Conservation (phyloP, 2,797 vertebrate genomes). For the Leptatherina wallacei region DNA sequence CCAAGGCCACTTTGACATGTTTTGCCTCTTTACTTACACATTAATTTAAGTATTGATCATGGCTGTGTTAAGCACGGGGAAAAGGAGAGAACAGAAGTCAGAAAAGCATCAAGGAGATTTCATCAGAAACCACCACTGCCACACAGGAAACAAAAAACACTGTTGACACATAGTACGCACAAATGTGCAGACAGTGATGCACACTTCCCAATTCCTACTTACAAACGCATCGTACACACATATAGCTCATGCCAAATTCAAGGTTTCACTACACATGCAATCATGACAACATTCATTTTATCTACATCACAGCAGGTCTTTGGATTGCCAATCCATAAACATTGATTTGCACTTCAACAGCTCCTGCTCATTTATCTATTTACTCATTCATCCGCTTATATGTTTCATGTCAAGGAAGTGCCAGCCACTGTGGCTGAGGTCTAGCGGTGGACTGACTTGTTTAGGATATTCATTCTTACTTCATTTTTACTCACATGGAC, state of each 20-base stretch:
- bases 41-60: slow-evolving; percentile 80
- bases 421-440: slow-evolving; percentile 55
- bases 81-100: slow-evolving; percentile 50
- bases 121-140: slow-evolving; percentile 39
- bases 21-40: slow-evolving; percentile 69
- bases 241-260: slow-evolving; percentile 31
- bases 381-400: slow-evolving; percentile 77
- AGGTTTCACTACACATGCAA: slow-evolving; percentile 35
- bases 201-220: slow-evolving; percentile 28
- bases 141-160: slow-evolving; percentile 29
- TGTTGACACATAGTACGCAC: slow-evolving; percentile 14
- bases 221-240: slow-evolving; percentile 40
- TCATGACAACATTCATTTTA: slow-evolving; percentile 57
- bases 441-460: slow-evolving; percentile 56
- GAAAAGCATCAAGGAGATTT: slow-evolving; percentile 56
- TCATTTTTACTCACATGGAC: slow-evolving; percentile 21
- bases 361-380: slow-evolving; percentile 80
- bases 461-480: slow-evolving; percentile 26
- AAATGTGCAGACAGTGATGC: slow-evolving; percentile 10
- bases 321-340: slow-evolving; percentile 73
- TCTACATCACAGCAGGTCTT: slow-evolving; percentile 64
- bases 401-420: slow-evolving; percentile 60
- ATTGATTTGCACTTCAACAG: slow-evolving; percentile 78
- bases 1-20: slow-evolving; percentile 63
- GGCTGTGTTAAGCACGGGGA: slow-evolving; percentile 49